These are phyloP conservation scores for Aleadryas rufinucha DNA, from an alignment of 2,113 vertebrate genomes.

Conservation along the genomic window DNA sequence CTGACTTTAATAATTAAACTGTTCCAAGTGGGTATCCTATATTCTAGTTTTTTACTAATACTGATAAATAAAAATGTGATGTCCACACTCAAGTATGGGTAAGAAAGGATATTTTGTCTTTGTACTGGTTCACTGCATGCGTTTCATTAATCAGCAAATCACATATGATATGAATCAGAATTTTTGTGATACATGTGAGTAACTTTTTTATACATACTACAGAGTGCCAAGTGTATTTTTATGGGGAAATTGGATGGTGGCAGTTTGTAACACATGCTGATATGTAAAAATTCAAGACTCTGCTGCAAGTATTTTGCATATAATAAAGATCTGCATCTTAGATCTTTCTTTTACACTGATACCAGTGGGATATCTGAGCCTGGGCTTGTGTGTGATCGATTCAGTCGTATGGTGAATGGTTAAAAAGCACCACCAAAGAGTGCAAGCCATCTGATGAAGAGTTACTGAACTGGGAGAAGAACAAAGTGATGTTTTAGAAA, in stretches of 20 bases:
- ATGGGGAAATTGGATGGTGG: neutral
- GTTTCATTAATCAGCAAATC: neutral
- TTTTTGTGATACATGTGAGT: neutral
- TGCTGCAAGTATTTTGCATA: neutral
- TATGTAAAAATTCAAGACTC: neutral
- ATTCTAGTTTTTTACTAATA: neutral
- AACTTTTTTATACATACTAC: neutral
- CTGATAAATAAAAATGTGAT: neutral
- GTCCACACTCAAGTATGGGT: neutral
- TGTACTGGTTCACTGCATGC: neutral
- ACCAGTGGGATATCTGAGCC: neutral
- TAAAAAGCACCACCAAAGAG: neutral
- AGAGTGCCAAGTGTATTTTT: neutral
- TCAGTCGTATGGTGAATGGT: neutral
- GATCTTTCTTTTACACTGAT: neutral
- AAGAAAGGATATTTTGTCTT: neutral
- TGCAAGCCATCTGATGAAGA: neutral
- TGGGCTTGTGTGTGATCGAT: neutral
- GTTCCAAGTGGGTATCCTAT: neutral
- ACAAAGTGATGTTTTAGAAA: neutral
- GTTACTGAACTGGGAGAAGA: conserved; percentile 4
- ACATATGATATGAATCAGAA: neutral
- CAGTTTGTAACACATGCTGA: neutral
- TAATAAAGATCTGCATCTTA: neutral
- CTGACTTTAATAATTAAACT: neutral